phyloP scores from a whole-genome alignment of 2,113 vertebrate genomes.

The Collichthys lucidus region DNA sequence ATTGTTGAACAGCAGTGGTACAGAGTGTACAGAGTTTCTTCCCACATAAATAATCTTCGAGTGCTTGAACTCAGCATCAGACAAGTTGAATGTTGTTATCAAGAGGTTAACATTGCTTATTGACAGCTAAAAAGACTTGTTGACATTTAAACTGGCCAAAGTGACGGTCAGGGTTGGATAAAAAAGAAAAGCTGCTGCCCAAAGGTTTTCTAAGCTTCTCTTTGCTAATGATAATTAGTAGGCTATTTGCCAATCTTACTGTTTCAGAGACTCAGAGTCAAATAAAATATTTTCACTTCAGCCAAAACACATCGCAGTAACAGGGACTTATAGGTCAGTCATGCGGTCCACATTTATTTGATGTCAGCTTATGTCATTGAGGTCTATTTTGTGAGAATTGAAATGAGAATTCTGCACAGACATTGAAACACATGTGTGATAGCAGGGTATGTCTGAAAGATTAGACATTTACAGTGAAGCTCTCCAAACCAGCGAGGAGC shows the following conservation, averaged over 20 bases:
- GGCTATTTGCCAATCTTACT: background rate
- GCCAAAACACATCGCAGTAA: background rate
- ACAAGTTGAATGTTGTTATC: background rate
- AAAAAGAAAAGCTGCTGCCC: background rate
- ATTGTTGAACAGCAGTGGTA: background rate
- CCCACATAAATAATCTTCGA: background rate
- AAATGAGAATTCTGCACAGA: slow-evolving; percentile 3
- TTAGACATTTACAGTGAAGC: slow-evolving; percentile 16
- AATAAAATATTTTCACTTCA: background rate
- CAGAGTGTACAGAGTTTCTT: background rate
- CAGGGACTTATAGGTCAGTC: background rate
- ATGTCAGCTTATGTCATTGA: background rate
- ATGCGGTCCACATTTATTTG: background rate
- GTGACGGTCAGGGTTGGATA: background rate
- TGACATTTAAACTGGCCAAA: background rate
- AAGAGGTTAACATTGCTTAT: background rate
- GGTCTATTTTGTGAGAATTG: background rate
- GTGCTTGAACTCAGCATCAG: background rate
- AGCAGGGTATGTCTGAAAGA: slow-evolving; percentile 20
- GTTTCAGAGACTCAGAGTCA: background rate
- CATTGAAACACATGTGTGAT: background rate
- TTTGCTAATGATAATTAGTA: background rate
- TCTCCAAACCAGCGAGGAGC: slow-evolving; percentile 11
- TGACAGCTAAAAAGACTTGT: background rate
- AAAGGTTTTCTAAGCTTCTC: background rate